Percentiles rank a stretch among this genome's conserved stretches.
phyloP scores from a whole-genome alignment of 2,888 invertebrate genomes.

The Elmis aenea region DNA sequence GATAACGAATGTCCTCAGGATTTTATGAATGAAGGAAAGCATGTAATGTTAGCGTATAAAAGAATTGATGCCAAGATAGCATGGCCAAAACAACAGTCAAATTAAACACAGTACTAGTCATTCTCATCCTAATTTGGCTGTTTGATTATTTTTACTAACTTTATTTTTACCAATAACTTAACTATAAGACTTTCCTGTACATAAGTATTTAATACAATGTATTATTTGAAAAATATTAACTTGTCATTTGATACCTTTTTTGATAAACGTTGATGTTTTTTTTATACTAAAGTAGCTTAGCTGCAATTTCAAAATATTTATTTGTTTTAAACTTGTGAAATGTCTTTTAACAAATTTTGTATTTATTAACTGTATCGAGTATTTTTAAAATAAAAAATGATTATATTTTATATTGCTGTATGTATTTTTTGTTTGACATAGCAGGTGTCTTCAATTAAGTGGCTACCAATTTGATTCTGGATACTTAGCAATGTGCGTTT shows the following conservation, averaged over 20 bases:
- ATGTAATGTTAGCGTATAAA: conserved; percentile 92
- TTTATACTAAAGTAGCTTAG: conserved; percentile 32
- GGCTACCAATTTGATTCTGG: too few species aligned
- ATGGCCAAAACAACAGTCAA: conserved; percentile 70
- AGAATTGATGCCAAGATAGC: conserved; percentile 95
- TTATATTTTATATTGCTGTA: too few species aligned
- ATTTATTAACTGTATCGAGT: conserved; percentile 33
- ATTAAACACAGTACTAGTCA: conserved; percentile 32
- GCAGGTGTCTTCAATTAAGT: too few species aligned
- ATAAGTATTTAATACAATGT: not conserved
- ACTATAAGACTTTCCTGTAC: conserved; percentile 1
- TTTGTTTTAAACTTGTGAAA: conserved; percentile 24
- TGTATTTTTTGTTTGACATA: too few species aligned
- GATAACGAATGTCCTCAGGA: conserved; percentile 90
- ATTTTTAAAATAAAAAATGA: conserved; percentile 29
- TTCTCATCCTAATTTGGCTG: conserved; percentile 26
- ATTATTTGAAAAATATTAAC: conserved; percentile 5
- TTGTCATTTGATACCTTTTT: conserved; percentile 28
- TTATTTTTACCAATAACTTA: conserved; percentile 1
- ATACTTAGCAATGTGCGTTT: too few species aligned
- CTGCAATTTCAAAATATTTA: conserved; percentile 26
- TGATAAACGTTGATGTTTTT: conserved; percentile 30
- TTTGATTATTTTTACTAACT: conserved; percentile 18
- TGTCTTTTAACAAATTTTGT: conserved; percentile 27
- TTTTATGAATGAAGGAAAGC: conserved; percentile 71